Conservation (phyloP, 2,113 vertebrate genomes). For the Spea multiplicata region DNA sequence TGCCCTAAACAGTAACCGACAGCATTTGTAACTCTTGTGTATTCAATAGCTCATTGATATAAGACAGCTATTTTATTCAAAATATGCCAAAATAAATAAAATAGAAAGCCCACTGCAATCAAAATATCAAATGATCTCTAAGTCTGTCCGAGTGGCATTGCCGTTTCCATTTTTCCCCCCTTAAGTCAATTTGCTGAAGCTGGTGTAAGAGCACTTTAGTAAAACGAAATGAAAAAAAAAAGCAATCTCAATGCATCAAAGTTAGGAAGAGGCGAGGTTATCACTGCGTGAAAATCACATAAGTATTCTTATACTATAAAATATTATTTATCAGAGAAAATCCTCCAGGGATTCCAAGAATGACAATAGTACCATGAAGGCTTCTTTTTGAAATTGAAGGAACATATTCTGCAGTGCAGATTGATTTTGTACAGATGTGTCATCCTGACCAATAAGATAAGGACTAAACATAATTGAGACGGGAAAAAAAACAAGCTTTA, state of each 20-base stretch:
- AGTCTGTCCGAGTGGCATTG: constrained; percentile 61
- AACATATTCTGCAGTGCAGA: constrained; percentile 67
- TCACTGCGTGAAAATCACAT: constrained; percentile 75
- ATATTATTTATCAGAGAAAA: constrained; percentile 78
- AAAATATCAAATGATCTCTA: constrained; percentile 62
- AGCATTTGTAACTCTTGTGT: constrained; percentile 26
- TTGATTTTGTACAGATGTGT: constrained; percentile 71
- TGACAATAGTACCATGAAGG: constrained; percentile 72
- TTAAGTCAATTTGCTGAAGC: constrained; percentile 73
- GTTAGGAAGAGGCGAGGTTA: constrained; percentile 65
- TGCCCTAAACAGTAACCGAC: background rate
- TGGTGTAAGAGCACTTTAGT: constrained; percentile 74
- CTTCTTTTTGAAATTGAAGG: constrained; percentile 61
- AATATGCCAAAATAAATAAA: constrained; percentile 54
- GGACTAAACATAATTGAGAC: constrained; percentile 77
- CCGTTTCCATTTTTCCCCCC: constrained; percentile 70
- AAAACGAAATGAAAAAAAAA: constrained; percentile 49
- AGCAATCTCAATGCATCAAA: constrained; percentile 73
- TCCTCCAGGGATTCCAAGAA: constrained; percentile 64
- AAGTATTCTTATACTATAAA: constrained; percentile 75
- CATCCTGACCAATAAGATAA: constrained; percentile 63
- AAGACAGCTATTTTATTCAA: constrained; percentile 36
- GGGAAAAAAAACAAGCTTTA: constrained; percentile 87
- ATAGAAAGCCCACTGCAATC: constrained; percentile 49
- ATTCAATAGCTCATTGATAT: constrained; percentile 32